Conservation (phyloP, 2,113 vertebrate species). For the Tachysurus vachellii region DNA sequence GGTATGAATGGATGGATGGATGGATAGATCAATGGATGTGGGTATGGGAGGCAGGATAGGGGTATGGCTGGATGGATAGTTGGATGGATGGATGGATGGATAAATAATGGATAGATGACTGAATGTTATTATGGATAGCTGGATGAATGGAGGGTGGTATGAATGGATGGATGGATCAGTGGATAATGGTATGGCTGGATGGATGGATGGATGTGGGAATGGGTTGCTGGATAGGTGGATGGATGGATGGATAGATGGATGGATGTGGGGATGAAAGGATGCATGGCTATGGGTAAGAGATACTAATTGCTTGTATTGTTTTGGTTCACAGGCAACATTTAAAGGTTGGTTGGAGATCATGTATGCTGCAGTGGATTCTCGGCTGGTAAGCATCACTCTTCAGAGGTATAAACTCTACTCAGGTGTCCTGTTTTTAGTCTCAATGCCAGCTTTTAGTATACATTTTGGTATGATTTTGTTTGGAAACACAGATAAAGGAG, state of each 20-base stretch:
- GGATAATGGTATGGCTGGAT: background rate
- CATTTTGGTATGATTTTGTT: too few relatives aligned
- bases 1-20: background rate
- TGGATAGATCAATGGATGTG: too few relatives aligned
- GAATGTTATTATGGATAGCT: too few relatives aligned
- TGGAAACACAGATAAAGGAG: too few relatives aligned
- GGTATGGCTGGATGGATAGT: background rate
- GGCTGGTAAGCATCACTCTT: constrained; percentile 68
- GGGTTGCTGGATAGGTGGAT: background rate
- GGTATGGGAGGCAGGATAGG: too few relatives aligned
- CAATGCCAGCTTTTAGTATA: too few relatives aligned
- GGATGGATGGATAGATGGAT: background rate
- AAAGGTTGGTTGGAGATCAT: constrained; percentile 99
- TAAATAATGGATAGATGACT: too few relatives aligned
- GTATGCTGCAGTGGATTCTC: constrained; percentile 90
- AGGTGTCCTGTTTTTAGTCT: too few relatives aligned
- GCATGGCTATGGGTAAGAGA: background rate
- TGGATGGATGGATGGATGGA: background rate
- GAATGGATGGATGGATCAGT: background rate
- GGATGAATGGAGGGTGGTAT: background rate
- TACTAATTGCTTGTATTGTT: background rate
- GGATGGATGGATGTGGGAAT: background rate
- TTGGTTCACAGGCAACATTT: constrained; percentile 84
- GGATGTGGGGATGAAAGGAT: background rate
- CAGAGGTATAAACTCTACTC: background rate